Percentiles rank a stretch among this genome's conserved stretches.
phyloP scores from a whole-genome alignment of 2,113 vertebrate genomes.

The Leucopternis melanops region DNA sequence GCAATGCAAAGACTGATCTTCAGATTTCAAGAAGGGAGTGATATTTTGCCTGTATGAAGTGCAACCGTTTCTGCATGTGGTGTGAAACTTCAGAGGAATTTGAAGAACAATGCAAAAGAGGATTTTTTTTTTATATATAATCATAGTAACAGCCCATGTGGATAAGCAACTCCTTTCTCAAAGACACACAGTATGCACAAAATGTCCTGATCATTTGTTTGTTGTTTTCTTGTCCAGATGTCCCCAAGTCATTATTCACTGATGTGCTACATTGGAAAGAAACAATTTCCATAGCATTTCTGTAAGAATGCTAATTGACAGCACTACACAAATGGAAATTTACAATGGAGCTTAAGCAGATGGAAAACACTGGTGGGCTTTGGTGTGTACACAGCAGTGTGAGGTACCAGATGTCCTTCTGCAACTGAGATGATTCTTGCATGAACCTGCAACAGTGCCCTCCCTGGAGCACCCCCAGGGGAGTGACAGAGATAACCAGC shows the following conservation, averaged over 20 bases:
- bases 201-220: not conserved
- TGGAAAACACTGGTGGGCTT: not conserved
- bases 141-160: not conserved
- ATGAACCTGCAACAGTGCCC: not conserved
- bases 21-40: not conserved
- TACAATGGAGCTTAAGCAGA: not conserved
- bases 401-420: not conserved
- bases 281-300: not conserved
- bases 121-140: not conserved
- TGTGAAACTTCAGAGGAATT: not conserved
- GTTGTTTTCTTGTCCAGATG: not conserved
- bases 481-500: not conserved
- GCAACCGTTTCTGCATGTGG: not conserved
- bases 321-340: not conserved
- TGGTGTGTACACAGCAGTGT: accelerated
- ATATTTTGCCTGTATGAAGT: not conserved
- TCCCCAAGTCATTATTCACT: not conserved
- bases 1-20: not conserved
- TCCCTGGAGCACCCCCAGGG: not conserved
- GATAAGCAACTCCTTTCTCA: not conserved
- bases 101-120: not conserved
- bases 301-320: not conserved
- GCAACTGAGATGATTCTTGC: not conserved
- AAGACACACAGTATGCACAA: not conserved
- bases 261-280: not conserved